Percentiles rank a stretch among this genome's conserved stretches.
phyloP scores from a whole-genome alignment of 2,113 vertebrate genomes.

The Antigone vipio region DNA sequence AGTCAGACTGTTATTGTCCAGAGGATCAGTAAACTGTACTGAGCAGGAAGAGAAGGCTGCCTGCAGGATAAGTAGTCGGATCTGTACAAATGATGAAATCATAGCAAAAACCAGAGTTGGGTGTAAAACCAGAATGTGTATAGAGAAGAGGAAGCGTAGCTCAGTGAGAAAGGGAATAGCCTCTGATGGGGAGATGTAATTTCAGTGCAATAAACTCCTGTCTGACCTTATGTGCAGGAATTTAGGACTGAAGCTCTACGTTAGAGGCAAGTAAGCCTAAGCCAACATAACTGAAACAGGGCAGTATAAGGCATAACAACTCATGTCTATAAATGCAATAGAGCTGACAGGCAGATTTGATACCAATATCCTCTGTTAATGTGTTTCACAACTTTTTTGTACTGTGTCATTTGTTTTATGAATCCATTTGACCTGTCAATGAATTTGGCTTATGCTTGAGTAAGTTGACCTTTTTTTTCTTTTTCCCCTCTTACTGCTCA shows the following conservation, averaged over 20 bases:
- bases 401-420: not conserved
- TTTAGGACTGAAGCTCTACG: not conserved
- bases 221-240: not conserved
- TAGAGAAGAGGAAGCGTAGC: not conserved
- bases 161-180: not conserved
- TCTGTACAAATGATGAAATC: not conserved
- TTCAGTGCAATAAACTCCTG: not conserved
- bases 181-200: not conserved
- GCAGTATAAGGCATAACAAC: not conserved
- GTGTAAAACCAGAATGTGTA: not conserved
- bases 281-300: not conserved
- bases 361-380: not conserved
- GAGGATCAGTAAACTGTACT: not conserved
- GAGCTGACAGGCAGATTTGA: not conserved
- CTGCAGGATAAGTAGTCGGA: not conserved
- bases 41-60: not conserved
- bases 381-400: not conserved
- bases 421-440: not conserved
- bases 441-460: not conserved
- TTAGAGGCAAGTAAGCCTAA: not conserved
- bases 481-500: not conserved
- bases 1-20: slow-evolving; percentile 7
- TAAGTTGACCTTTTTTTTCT: not conserved
- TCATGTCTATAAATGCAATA: not conserved
- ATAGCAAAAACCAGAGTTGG: not conserved